Percentiles rank a stretch among this genome's conserved stretches.
phyloP scores from a whole-genome alignment of 1,140 invertebrate genomes.

The Diachasmimorpha longicaudata region DNA sequence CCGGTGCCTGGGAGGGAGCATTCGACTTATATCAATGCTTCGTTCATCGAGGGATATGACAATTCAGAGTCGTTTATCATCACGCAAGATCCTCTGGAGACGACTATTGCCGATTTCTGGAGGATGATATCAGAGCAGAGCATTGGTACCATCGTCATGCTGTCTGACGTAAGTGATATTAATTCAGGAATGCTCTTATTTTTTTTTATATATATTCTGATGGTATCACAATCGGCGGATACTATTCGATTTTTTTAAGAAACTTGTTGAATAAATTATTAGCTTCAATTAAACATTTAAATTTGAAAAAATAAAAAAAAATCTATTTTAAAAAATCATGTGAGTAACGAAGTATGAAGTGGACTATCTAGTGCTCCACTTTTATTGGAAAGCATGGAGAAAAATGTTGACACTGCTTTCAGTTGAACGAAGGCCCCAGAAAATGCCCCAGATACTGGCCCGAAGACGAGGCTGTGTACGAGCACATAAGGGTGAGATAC shows the following conservation, averaged over 20 bases:
- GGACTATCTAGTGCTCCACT: neutral
- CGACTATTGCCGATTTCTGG: slow-evolving; percentile 94
- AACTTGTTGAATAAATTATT: too few species aligned
- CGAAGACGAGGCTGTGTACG: slow-evolving; percentile 81
- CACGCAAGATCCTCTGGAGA: slow-evolving; percentile 91
- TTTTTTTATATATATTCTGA: neutral
- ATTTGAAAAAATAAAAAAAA: too few species aligned
- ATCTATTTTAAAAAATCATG: too few species aligned
- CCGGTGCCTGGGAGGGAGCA: slow-evolving; percentile 83
- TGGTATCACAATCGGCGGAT: neutral
- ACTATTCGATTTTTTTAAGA: too few species aligned
- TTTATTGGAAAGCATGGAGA: neutral
- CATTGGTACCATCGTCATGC: slow-evolving; percentile 91
- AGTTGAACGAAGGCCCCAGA: slow-evolving; percentile 73
- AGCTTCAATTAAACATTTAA: too few species aligned
- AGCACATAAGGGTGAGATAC: slow-evolving; percentile 85
- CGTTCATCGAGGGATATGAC: slow-evolving; percentile 95
- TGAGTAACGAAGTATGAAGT: neutral
- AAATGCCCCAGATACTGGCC: slow-evolving; percentile 94
- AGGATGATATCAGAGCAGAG: slow-evolving; percentile 94
- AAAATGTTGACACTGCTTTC: slow-evolving; percentile 29
- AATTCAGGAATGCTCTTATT: neutral
- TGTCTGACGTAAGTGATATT: slow-evolving; percentile 78
- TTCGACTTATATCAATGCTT: slow-evolving; percentile 96
- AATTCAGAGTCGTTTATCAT: slow-evolving; percentile 94